Percentiles rank a stretch among this genome's conserved stretches.
These are phyloP conservation scores for Koerneria pararmatus DNA, from an alignment of 2,888 invertebrate genomes.

Conservation along the genomic window DNA sequence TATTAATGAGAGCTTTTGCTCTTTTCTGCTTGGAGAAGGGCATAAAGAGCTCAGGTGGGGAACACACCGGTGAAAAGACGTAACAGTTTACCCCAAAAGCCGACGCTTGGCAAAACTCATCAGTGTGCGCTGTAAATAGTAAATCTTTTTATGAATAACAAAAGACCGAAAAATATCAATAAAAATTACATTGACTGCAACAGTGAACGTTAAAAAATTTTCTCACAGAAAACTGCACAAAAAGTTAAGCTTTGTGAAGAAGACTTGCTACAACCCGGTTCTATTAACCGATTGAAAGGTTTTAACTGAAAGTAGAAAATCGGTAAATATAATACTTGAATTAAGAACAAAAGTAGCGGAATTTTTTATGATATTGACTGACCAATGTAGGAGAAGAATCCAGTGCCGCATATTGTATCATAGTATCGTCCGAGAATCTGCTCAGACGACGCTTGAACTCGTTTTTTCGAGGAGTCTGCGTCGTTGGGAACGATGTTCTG, in stretches of 20 bases:
- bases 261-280: no score
- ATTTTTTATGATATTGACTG: background rate
- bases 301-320: background rate
- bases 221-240: no score
- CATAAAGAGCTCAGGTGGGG: no score
- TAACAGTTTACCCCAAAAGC: constrained; percentile 52
- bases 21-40: no score
- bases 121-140: constrained; percentile 46
- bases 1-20: no score
- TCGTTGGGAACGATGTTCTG: constrained; percentile 42
- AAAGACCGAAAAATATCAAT: no score
- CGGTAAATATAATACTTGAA: background rate
- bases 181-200: no score
- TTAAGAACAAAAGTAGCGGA: background rate
- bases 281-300: no score
- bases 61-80: constrained; percentile 44
- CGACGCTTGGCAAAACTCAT: constrained; percentile 48
- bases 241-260: no score
- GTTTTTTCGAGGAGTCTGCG: constrained; percentile 52
- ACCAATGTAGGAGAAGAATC: constrained; percentile 56
- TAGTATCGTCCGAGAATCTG: no score
- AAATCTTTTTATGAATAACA: no score
- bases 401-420: constrained; percentile 59
- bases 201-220: no score
- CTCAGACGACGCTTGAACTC: constrained; percentile 50